phyloP scores from a whole-genome alignment of 2,113 vertebrate species.

The Calypte anna region DNA sequence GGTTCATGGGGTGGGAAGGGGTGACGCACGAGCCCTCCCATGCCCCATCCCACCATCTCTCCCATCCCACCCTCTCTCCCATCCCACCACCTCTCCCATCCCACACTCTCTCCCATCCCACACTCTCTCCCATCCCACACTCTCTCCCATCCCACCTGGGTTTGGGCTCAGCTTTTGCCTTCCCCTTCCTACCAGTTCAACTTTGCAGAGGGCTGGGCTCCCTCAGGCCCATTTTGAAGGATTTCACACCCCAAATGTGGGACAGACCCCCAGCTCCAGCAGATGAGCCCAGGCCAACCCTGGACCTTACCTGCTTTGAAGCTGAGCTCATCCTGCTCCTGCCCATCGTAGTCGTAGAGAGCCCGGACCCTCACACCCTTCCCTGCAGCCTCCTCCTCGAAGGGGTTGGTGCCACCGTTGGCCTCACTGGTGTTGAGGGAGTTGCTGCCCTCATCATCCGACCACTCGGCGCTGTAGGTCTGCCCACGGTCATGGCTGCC shows the following conservation, averaged over 20 bases:
- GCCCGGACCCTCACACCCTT: slow-evolving; percentile 89
- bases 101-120: neutral
- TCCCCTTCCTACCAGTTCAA: neutral
- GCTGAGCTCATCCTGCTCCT: slow-evolving; percentile 96
- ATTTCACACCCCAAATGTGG: neutral
- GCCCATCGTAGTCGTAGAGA: slow-evolving; percentile 95
- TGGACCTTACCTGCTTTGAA: slow-evolving; percentile 89
- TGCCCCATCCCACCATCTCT: neutral
- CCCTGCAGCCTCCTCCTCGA: slow-evolving; percentile 84
- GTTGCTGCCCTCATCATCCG: slow-evolving; percentile 91
- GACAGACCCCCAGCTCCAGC: neutral
- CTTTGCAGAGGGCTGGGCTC: neutral
- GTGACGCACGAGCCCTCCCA: fast-evolving
- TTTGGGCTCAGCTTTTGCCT: neutral
- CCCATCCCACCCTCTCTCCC: neutral
- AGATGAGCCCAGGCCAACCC: fast-evolving
- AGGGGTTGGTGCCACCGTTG: slow-evolving; percentile 91
- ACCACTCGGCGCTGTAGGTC: slow-evolving; percentile 92
- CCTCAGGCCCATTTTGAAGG: neutral
- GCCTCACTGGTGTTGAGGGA: slow-evolving; percentile 87
- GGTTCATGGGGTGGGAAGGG: neutral
- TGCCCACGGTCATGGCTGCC: slow-evolving; percentile 96
- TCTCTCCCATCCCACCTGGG: fast-evolving
- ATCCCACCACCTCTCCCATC: neutral
- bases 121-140: neutral